phyloP scores from a whole-genome alignment of 1,140 invertebrate species.

The Nasonia giraulti region DNA sequence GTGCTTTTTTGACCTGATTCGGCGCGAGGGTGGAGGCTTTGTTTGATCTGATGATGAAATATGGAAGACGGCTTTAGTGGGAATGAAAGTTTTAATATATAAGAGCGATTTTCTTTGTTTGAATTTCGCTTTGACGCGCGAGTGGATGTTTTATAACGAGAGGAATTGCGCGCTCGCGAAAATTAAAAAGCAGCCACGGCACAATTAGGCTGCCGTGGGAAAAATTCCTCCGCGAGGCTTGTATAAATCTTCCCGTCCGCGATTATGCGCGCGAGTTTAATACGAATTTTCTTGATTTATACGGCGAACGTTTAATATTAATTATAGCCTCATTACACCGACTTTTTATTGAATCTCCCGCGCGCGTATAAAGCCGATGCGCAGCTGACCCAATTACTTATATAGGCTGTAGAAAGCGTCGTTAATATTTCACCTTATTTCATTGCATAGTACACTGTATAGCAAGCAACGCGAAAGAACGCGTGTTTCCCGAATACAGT shows the following conservation, averaged over 20 bases:
- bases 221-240: too few relatives aligned
- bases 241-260: too few relatives aligned
- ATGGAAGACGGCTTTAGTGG: background rate
- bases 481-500: background rate
- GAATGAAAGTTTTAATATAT: too few relatives aligned
- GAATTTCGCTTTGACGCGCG: too few relatives aligned
- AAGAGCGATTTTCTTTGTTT: too few relatives aligned
- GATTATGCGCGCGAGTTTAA: too few relatives aligned
- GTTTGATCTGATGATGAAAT: background rate
- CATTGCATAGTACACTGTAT: background rate
- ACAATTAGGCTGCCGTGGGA: too few relatives aligned
- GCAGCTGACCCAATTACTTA: constrained; percentile 25
- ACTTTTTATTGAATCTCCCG: constrained; percentile 12
- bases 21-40: background rate
- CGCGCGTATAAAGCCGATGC: background rate
- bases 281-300: background rate
- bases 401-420: background rate
- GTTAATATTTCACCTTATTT: constrained; percentile 5
- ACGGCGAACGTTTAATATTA: background rate
- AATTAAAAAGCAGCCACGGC: background rate
- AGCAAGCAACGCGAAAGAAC: background rate
- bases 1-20: background rate
- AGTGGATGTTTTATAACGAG: too few relatives aligned
- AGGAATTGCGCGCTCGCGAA: too few relatives aligned
- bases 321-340: constrained; percentile 1